Evolutionary conservation across 2,113 vertebrate genomes (phyloP), one percentile per base, ranked within the genome.

Genomic region (Melanostigma gelatinosum): DNA sequence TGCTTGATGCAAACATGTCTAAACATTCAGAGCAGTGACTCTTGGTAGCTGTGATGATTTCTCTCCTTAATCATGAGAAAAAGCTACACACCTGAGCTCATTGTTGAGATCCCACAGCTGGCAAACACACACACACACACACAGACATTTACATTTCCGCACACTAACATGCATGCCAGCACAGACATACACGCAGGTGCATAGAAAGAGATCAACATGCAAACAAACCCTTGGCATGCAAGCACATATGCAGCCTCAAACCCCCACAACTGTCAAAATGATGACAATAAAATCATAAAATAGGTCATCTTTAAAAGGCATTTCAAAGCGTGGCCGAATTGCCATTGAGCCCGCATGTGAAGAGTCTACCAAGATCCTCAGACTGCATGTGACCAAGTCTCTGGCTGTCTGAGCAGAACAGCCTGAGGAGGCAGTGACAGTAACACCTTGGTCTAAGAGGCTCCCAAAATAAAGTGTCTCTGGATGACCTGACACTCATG

Each of bases 371-470:
- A 83, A 70, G 84, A 72, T 85, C 70, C 85, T 84, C 65, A 29
- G 76, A 69, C 80, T 64, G 67, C 77, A 84, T 85, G 87, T 72
- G 72, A 87, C 72, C 83, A 44, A 62, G 80, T 63, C 72, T 70
- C 79, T 79, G 78, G 60, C 83, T 82, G 81, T 86, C 64, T 76
- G 84, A 81, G 85, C 75, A 76, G 74, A 84, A 75, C 69, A 76
- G 88, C 85, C 79, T 16, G 78, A 80, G 82, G 85, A 87, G 69
- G 54, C 58, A 75, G 73, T 85, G 84, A 84, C 90, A 86, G 89
- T 64, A 79, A 88, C 93, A 92, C 93, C 91, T 93, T 78, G 71
- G 78, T 77, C 79, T 90, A 87, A 93, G 82, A 92, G 87, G 71
- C 76, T 91, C 91, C 85, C 72, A 78, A 84, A 91, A 87, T 91